Evolutionary conservation across 2,113 vertebrate species (phyloP).

Genomic region (Antechinus stuartii): DNA sequence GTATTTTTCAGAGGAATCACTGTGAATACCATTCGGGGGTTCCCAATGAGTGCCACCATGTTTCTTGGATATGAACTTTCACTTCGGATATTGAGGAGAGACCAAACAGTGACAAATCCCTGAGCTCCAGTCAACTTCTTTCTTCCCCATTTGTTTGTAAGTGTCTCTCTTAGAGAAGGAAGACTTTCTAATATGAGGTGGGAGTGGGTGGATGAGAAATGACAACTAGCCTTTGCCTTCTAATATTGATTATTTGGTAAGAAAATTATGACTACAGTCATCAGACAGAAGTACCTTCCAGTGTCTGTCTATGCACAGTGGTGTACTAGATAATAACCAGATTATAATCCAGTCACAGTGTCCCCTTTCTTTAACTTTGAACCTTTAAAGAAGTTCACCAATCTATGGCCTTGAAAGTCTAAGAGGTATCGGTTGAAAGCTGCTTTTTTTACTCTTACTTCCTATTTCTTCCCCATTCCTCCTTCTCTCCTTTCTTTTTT

Average conservation of each 20-base stretch:
- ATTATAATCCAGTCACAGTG: not conserved
- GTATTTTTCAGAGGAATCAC: constrained; percentile 95
- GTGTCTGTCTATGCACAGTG: not conserved
- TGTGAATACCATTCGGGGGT: constrained; percentile 93
- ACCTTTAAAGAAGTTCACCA: not conserved
- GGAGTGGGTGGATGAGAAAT: not conserved
- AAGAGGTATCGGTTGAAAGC: not conserved
- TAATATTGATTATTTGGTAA: not conserved
- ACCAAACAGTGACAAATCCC: constrained; percentile 76
- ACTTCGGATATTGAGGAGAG: constrained; percentile 89
- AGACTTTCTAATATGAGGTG: not conserved
- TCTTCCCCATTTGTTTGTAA: not conserved
- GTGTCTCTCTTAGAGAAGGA: not conserved
- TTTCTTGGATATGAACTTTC: constrained; percentile 97
- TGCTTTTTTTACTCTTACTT: not conserved
- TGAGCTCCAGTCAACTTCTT: constrained; percentile 82
- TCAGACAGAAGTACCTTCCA: not conserved
- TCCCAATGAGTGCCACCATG: constrained; percentile 95
- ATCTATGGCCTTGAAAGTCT: not conserved
- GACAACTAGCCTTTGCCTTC: not conserved
- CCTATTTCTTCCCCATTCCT: not conserved
- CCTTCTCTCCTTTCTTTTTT: not conserved
- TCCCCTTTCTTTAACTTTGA: not conserved
- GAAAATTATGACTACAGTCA: not conserved
- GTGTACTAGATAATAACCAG: not conserved